Evolutionary conservation across 2,888 invertebrate genomes (phyloP).

Genomic region (Horisme vitalbata): DNA sequence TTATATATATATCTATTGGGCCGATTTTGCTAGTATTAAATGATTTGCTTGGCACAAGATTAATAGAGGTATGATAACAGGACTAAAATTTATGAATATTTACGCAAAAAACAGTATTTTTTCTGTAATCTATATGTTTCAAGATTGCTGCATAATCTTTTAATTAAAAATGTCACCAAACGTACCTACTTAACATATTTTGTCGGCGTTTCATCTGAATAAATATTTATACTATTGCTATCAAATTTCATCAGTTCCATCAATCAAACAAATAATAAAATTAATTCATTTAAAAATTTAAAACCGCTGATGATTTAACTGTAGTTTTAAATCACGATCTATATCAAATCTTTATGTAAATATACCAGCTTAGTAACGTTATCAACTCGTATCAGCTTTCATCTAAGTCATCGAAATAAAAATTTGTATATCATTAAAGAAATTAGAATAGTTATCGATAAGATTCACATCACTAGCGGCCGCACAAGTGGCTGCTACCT

Average conservation of each 20-base stretch:
- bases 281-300: constrained; percentile 5
- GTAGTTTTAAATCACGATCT: constrained; percentile 12
- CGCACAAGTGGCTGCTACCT: constrained; percentile 54
- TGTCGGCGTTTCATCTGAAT: neutral
- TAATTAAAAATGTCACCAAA: constrained; percentile 8
- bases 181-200: neutral
- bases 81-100: no score
- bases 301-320: constrained; percentile 14
- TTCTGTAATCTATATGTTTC: no score
- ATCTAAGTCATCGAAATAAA: constrained; percentile 28
- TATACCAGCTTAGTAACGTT: constrained; percentile 10
- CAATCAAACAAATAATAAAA: constrained; percentile 16
- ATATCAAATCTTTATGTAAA: constrained; percentile 19
- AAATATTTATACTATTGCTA: constrained; percentile 3
- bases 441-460: constrained; percentile 26
- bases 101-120: no score
- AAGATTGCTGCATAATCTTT: no score
- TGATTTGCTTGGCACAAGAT: no score
- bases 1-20: no score
- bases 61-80: no score
- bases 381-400: constrained; percentile 27
- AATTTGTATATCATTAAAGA: constrained; percentile 29
- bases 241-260: constrained; percentile 4
- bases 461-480: constrained; percentile 51
- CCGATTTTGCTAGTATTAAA: no score